These are phyloP conservation scores for Sturnira hondurensis DNA, from an alignment of 2,113 vertebrate genomes.

Conservation along the genomic window DNA sequence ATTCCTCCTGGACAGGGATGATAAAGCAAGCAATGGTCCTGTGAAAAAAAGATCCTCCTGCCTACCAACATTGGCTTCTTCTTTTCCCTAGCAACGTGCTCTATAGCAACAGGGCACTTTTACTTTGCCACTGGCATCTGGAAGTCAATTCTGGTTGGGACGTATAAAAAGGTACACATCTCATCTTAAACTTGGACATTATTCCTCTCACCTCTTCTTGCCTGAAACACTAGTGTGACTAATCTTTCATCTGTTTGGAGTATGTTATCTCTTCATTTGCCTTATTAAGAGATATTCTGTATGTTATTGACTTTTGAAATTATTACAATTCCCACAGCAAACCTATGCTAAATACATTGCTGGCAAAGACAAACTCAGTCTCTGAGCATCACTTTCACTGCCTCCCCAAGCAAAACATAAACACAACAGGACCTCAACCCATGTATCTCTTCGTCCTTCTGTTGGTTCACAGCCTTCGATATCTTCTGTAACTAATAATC, in stretches of 20 bases:
- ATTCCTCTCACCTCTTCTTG: not conserved
- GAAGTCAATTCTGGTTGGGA: not conserved
- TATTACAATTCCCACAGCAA: not conserved
- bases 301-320: not conserved
- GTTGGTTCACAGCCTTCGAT: not conserved
- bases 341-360: not conserved
- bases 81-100: not conserved
- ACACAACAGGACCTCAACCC: not conserved
- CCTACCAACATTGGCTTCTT: not conserved
- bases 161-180: not conserved
- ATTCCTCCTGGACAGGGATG: not conserved
- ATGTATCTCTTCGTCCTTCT: not conserved
- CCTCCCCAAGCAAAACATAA: not conserved
- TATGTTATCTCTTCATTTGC: not conserved
- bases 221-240: not conserved
- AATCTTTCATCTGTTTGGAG: not conserved
- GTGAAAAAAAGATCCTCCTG: not conserved
- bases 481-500: not conserved
- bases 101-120: not conserved
- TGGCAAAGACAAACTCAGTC: not conserved
- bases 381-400: not conserved
- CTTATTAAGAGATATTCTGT: not conserved
- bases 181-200: not conserved
- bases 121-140: not conserved
- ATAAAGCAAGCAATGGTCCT: not conserved